Evolutionary conservation across 30 jellyfish, hydroid and myxozoan species (phyloP), one percentile per base, ranked within the genome.

Genomic region (Turritopsis rubra): DNA sequence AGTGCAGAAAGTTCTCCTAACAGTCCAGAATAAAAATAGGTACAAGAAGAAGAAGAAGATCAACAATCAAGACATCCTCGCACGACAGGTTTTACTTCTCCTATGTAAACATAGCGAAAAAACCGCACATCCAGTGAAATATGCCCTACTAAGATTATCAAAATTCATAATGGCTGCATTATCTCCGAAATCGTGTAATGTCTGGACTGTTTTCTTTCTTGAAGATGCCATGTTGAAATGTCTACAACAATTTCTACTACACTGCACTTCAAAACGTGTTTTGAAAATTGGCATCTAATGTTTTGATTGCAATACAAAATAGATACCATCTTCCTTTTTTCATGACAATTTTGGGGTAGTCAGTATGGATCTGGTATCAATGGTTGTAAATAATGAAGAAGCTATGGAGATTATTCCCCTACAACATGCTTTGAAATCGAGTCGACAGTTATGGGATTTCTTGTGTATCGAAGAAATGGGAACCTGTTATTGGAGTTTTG

Each of bases 191-290:
- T n/a, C n/a, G n/a, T n/a, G n/a, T n/a, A n/a, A n/a, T n/a, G 84
- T 76, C 84, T 23, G 30, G 84, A 76, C 84, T 18, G 24, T 30
- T 52, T 76, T 76, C 85, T 79, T 79, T 30, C 79, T 52, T 25
- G 85, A 22, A 20, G 83, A 16, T 68, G 77, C 77, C 77, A 68
- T 68, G 77, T 68, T 22, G 77, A 68, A 68, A 16, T 68, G 30
- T 68, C 19, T 68, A n/a, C 19, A 85, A 85, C 82, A 52, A 19
- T 52, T 85, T 52, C 27, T 66, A n/a, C n/a, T 66, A 85, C 89
- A 29, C 79, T 85, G 86, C 13, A 91, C 16, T 79, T 29, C 85
- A 65, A 66, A 68, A 7, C 19, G 77, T 22, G 77, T 16, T 68
- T 7, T 68, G 19, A 68, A 68, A 22, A 68, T 7, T 16, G 77